Evolutionary conservation across 1,140 invertebrate genomes (phyloP).

Genomic region (Scaptomyza graminum): DNA sequence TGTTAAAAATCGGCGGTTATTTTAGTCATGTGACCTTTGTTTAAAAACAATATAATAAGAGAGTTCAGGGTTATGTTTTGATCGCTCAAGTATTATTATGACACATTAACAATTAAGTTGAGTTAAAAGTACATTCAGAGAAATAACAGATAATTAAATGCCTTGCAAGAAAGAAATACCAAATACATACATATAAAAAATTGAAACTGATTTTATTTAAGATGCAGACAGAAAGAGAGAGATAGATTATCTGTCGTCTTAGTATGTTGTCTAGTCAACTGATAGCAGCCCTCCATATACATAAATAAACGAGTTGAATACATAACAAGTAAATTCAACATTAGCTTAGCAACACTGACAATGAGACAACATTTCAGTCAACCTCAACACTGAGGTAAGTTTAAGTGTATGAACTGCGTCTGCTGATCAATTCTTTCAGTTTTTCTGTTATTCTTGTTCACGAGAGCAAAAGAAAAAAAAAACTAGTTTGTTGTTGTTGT

Average conservation of each 20-base stretch:
- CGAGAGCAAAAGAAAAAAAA: background rate
- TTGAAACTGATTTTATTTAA: conserved; percentile 5
- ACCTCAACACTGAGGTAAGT: background rate
- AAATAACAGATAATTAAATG: too few relatives aligned
- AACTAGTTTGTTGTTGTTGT: conserved; percentile 9
- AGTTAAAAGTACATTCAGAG: background rate
- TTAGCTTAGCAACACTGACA: conserved; percentile 5
- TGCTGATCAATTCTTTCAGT: conserved; percentile 6
- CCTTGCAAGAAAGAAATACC: too few relatives aligned
- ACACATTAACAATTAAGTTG: background rate
- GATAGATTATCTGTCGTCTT: background rate
- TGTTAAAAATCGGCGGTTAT: background rate
- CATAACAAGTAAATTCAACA: conserved; percentile 10
- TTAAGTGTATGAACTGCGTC: conserved; percentile 42
- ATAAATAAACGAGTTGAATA: conserved; percentile 10
- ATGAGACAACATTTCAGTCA: conserved; percentile 4
- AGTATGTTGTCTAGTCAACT: background rate
- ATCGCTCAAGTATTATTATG: background rate
- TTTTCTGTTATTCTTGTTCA: background rate
- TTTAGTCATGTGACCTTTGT: conserved; percentile 9
- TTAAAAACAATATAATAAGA: conserved; percentile 3
- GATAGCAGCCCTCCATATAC: conserved; percentile 4
- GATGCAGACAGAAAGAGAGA: background rate
- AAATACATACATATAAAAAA: background rate
- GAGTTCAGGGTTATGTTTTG: conserved; percentile 15